Conservation (phyloP, 2,888 invertebrate genomes). For the Mimumesa dahlbomi region DNA sequence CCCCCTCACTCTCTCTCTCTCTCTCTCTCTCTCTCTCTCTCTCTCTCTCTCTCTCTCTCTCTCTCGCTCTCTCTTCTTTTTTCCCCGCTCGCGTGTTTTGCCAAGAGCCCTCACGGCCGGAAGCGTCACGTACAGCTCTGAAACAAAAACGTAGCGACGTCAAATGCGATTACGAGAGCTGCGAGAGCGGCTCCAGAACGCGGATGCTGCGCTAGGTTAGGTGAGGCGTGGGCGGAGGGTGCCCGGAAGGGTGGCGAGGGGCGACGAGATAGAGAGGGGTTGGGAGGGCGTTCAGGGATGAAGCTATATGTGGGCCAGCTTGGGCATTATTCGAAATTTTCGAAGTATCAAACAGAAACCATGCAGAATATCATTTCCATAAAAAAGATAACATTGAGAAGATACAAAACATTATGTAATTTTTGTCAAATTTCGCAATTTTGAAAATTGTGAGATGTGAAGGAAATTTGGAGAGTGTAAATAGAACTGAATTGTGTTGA, state of each 20-base stretch:
- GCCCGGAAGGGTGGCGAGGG: slow-evolving; percentile 29
- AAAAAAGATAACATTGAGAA: too few species aligned
- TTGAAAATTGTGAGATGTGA: too few species aligned
- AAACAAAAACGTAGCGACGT: slow-evolving; percentile 80
- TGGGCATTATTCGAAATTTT: slow-evolving; percentile 5
- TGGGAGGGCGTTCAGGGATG: slow-evolving; percentile 32
- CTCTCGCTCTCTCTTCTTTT: slow-evolving; percentile 52
- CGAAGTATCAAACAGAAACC: too few species aligned
- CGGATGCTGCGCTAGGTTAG: slow-evolving; percentile 77
- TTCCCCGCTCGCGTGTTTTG: slow-evolving; percentile 68
- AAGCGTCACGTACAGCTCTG: slow-evolving; percentile 80
- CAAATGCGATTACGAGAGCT: slow-evolving; percentile 79
- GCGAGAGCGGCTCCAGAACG: slow-evolving; percentile 78
- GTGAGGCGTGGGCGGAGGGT: slow-evolving; percentile 41
- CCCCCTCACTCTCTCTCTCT: slow-evolving; percentile 27
- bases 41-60: slow-evolving; percentile 17
- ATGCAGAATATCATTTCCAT: too few species aligned
- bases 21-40: slow-evolving; percentile 18
- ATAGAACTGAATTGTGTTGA: too few species aligned
- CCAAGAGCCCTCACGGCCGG: slow-evolving; percentile 74
- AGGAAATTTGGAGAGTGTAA: too few species aligned
- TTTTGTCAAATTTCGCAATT: too few species aligned
- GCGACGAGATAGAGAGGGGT: slow-evolving; percentile 14
- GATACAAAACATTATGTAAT: too few species aligned
- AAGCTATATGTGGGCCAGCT: slow-evolving; percentile 21